Conservation (phyloP, 1,140 invertebrate genomes). For the Brachystomella parvula region DNA sequence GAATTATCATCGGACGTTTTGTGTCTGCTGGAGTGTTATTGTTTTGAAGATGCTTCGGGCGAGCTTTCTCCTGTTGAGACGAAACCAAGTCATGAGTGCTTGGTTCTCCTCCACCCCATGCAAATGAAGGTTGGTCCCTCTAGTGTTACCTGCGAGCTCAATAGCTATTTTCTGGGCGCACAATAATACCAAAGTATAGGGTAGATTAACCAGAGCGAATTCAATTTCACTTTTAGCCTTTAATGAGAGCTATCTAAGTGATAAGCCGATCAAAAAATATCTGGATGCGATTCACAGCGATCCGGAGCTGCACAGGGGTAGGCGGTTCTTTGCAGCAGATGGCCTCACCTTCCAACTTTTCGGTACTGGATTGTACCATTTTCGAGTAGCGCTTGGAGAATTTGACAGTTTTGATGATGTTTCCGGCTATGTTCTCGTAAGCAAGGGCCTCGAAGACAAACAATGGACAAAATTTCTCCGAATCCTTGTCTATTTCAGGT, state of each 20-base stretch:
- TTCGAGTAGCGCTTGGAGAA: conserved; percentile 12
- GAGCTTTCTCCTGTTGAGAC: too few species aligned
- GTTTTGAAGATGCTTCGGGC: too few species aligned
- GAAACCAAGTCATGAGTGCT: too few species aligned
- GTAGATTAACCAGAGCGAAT: neutral
- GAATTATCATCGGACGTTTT: too few species aligned
- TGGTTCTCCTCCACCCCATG: too few species aligned
- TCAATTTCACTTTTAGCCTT: neutral
- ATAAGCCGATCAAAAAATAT: neutral
- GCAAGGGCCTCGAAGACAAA: neutral
- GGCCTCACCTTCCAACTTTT: neutral
- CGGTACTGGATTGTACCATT: conserved; percentile 27
- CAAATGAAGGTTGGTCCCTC: too few species aligned
- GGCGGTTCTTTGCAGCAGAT: neutral
- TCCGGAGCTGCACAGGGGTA: neutral
- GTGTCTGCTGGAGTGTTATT: too few species aligned
- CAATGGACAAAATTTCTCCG: neutral
- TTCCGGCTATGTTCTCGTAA: conserved; percentile 18
- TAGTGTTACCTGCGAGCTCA: too few species aligned
- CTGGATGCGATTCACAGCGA: conserved; percentile 15
- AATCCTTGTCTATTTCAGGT: neutral
- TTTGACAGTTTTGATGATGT: conserved; percentile 23
- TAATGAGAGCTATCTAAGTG: neutral
- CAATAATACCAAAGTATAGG: too few species aligned
- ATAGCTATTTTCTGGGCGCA: too few species aligned